Evolutionary conservation across 2,797 vertebrate genomes (phyloP).

Genomic region (Parauchenoglanis ngamensis): DNA sequence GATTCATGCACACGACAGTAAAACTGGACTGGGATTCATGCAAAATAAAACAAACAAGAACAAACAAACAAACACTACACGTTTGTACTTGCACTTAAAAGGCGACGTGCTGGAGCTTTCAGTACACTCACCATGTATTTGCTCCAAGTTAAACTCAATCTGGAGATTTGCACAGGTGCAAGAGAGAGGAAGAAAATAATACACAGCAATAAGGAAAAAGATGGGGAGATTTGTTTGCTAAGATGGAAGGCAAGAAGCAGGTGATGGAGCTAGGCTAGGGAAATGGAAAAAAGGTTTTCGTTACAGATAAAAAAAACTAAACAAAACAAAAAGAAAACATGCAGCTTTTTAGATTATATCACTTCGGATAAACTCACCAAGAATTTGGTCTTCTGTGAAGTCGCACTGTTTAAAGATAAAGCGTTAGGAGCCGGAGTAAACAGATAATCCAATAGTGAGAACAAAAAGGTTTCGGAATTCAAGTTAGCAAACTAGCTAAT

Average conservation of each 20-base stretch:
- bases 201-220: slow-evolving; percentile 42
- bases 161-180: slow-evolving; percentile 71
- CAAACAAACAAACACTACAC: slow-evolving; percentile 44
- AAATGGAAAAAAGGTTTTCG: slow-evolving; percentile 12
- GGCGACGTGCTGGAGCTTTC: slow-evolving; percentile 50
- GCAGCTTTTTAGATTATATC: background rate
- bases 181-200: slow-evolving; percentile 49
- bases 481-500: slow-evolving; percentile 6
- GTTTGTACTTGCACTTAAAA: slow-evolving; percentile 59
- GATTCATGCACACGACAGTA: background rate
- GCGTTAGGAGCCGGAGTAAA: slow-evolving; percentile 57
- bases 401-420: slow-evolving; percentile 81
- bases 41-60: slow-evolving; percentile 46
- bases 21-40: slow-evolving; percentile 26
- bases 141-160: slow-evolving; percentile 91
- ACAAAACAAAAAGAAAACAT: slow-evolving; percentile 22
- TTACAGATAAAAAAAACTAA: background rate
- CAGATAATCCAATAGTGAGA: slow-evolving; percentile 1
- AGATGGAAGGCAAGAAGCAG: slow-evolving; percentile 51
- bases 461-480: no score
- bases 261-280: slow-evolving; percentile 38
- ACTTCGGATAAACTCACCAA: slow-evolving; percentile 70
- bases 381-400: slow-evolving; percentile 82
- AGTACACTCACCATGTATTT: slow-evolving; percentile 86
- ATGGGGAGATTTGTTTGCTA: slow-evolving; percentile 54